phyloP scores from a whole-genome alignment of 2,113 vertebrate genomes.

The Stigmatopora nigra region DNA sequence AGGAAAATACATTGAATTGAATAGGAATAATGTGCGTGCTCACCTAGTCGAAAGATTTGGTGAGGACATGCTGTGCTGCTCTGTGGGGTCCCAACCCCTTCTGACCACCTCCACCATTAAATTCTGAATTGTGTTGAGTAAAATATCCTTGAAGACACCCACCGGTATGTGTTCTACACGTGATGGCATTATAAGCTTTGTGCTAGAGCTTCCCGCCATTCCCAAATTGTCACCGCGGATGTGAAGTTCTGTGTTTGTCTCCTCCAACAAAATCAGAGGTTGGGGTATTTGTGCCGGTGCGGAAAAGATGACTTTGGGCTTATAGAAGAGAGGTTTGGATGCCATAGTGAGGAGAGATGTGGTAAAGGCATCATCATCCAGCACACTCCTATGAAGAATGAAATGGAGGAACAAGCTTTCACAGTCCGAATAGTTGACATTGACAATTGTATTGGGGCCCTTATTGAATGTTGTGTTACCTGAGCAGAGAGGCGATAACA shows the following conservation, averaged over 20 bases:
- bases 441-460: not conserved
- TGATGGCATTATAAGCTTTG: slow-evolving; percentile 9
- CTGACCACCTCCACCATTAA: slow-evolving; percentile 81
- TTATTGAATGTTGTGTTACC: slow-evolving; percentile 53
- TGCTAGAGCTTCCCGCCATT: not conserved
- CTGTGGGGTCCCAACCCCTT: slow-evolving; percentile 80
- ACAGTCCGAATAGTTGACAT: not conserved
- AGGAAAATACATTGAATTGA: no score
- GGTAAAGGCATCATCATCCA: slow-evolving; percentile 75
- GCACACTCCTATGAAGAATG: slow-evolving; percentile 63
- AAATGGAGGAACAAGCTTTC: not conserved
- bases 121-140: slow-evolving; percentile 83
- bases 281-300: not conserved
- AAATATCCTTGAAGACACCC: slow-evolving; percentile 69
- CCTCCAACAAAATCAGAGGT: not conserved
- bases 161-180: slow-evolving; percentile 57
- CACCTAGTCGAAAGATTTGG: slow-evolving; percentile 54
- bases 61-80: slow-evolving; percentile 68
- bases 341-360: slow-evolving; percentile 50
- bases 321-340: slow-evolving; percentile 69
- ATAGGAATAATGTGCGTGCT: slow-evolving; percentile 1
- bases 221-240: slow-evolving; percentile 6
- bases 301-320: slow-evolving; percentile 39
- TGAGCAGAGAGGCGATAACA: slow-evolving; percentile 69
- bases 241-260: not conserved